Evolutionary conservation across 2,113 vertebrate species (phyloP).

Genomic region (Nannospalax galili): DNA sequence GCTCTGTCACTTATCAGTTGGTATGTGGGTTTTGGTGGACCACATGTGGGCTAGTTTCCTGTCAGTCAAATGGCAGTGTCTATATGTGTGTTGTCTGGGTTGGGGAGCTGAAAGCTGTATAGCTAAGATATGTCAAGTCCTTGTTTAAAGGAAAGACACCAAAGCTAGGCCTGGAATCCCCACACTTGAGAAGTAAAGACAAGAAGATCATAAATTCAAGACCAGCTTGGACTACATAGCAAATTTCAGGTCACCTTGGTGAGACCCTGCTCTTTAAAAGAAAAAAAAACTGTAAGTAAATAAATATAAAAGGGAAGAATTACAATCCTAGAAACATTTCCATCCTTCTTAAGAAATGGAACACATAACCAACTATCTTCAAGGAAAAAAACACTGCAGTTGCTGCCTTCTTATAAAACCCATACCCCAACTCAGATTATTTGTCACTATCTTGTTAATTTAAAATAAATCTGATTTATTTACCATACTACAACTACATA

Average conservation of each 20-base stretch:
- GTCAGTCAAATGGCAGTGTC: accelerated
- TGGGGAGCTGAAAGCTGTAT: background rate
- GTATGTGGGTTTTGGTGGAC: background rate
- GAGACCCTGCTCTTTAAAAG: background rate
- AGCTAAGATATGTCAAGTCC: background rate
- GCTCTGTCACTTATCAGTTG: background rate
- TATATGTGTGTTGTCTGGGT: background rate
- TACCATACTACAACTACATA: background rate
- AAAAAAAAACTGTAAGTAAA: background rate
- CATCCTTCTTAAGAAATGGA: background rate
- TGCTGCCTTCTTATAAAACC: background rate
- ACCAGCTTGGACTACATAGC: background rate
- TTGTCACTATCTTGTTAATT: background rate
- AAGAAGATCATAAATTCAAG: background rate
- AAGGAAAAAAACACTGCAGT: background rate
- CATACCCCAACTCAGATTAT: background rate
- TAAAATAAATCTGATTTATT: slow-evolving; percentile 14
- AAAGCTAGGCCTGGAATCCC: background rate
- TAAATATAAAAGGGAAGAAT: background rate
- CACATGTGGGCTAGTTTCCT: background rate
- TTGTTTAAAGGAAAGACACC: background rate
- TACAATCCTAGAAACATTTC: background rate
- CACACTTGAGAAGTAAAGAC: background rate
- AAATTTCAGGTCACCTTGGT: background rate
- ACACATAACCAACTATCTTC: background rate